Evolutionary conservation across 30 jellyfish, hydroid and myxozoan species (phyloP).

Genomic region (Aurelia sp.): DNA sequence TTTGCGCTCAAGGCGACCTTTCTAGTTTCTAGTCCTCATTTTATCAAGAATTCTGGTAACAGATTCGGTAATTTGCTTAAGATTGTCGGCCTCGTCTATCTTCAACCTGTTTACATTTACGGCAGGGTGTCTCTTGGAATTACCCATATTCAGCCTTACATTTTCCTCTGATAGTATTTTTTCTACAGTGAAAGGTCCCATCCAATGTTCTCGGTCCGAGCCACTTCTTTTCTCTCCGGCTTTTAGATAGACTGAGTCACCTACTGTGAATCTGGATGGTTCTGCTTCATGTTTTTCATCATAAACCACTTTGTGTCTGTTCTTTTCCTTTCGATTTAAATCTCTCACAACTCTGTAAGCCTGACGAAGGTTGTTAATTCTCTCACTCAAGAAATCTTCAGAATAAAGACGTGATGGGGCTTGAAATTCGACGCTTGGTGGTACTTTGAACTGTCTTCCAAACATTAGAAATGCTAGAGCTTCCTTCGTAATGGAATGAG

Average conservation of each 20-base stretch:
- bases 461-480: slow-evolving; percentile 36
- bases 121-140: no score
- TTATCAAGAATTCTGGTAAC: no score
- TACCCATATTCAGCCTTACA: not conserved
- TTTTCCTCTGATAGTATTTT: not conserved
- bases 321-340: slow-evolving; percentile 1
- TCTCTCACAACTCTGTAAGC: slow-evolving; percentile 14
- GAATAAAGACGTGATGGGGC: slow-evolving; percentile 39
- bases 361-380: slow-evolving; percentile 8
- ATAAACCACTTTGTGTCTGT: slow-evolving; percentile 7
- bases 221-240: slow-evolving; percentile 2
- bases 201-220: slow-evolving; percentile 1
- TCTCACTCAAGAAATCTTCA: slow-evolving; percentile 13
- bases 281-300: slow-evolving; percentile 10
- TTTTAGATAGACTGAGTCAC: slow-evolving; percentile 33
- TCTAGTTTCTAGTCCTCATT: no score
- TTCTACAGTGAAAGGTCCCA: slow-evolving; percentile 12
- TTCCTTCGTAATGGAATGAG: slow-evolving; percentile 28
- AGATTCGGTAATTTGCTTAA: no score
- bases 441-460: slow-evolving; percentile 27
- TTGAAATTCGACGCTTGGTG: slow-evolving; percentile 20
- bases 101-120: no score
- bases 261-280: slow-evolving; percentile 3
- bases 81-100: no score
- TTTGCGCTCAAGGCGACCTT: no score